Conservation (phyloP, 2,797 vertebrate genomes). For the Cetoscarus ocellatus region DNA sequence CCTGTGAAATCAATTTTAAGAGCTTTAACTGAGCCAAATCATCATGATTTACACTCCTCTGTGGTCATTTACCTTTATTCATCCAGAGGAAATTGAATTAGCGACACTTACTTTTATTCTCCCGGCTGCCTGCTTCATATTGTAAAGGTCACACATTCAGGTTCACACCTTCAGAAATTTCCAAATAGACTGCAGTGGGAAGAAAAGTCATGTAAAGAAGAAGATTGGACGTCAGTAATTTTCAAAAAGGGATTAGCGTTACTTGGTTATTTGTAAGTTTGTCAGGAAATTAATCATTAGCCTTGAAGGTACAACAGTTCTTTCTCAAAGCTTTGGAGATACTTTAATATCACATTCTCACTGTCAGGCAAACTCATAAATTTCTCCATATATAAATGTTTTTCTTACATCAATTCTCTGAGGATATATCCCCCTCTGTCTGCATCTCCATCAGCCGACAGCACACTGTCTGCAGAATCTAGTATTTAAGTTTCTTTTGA, state of each 20-base stretch:
- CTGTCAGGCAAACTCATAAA: too few species aligned
- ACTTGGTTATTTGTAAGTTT: background rate
- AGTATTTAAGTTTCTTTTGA: too few species aligned
- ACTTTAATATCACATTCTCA: too few species aligned
- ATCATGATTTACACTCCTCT: slow-evolving; percentile 47
- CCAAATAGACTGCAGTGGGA: slow-evolving; percentile 1
- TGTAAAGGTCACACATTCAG: slow-evolving; percentile 14
- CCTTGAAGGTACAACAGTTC: background rate
- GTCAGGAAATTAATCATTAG: background rate
- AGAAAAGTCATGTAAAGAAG: background rate
- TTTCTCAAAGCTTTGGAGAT: background rate
- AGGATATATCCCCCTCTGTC: too few species aligned
- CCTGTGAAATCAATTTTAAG: slow-evolving; percentile 45
- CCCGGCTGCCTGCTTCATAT: slow-evolving; percentile 12
- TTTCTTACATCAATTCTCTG: too few species aligned
- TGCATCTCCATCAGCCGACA: too few species aligned
- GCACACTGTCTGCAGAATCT: too few species aligned
- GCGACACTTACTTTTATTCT: slow-evolving; percentile 4
- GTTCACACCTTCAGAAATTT: slow-evolving; percentile 24
- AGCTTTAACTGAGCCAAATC: slow-evolving; percentile 23
- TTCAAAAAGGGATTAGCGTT: background rate
- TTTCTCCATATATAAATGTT: too few species aligned
- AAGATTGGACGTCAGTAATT: background rate
- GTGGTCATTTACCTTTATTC: slow-evolving; percentile 39
- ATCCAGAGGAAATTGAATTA: slow-evolving; percentile 50